Base-by-base conservation (phyloP, 1,140 invertebrate species). In the Proales similis region DNA sequence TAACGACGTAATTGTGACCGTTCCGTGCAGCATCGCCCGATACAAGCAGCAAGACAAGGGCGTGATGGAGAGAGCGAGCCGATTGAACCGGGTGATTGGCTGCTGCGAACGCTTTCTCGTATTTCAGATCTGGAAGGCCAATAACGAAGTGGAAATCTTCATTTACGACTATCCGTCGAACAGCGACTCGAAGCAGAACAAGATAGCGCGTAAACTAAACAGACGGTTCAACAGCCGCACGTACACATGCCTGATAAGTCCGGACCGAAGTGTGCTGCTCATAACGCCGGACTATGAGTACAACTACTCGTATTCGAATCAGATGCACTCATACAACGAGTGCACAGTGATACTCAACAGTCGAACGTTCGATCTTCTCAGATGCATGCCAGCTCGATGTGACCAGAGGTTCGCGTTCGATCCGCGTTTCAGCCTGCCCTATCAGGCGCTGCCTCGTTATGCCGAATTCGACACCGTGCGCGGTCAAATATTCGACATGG, bases 381-480 rank as follows among this genome's bases (percentile, higher is more conserved):
- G 22, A 12, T 17, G 17, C 1, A 48, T 19, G 14, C 26, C 46
- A 24, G 46, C 46, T 48, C 17, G 46, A 1, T 48, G 17, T 26
- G 46, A 48, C 32, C 46, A 48, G 32, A 12, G 46, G 32, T 48
- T 48, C 20, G 3, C 46, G 9, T 48, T 48, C 17, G 46, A 48
- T 26, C 46, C 46, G 32, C 46, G 46, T 6, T 48, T 14, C 19
- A 14, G 33, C 14, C 14, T 36, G 14, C 33, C 33, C 9, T 9
- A 36, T 36, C 33, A 36, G 9, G 46, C 6, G 27, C 19, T 12
- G n/a, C 11, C 20, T 12, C 17, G 46, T 24, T 29, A 14, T 6
- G 17, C 46, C n/a, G 46, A 48, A 48, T 48, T 48, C 32, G 46
- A 48, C 32, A 48, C 17, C 7, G 46, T 48, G 14, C 5, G 46